phyloP scores from a whole-genome alignment of 2,797 vertebrate genomes.

The Macroramphosus scolopax region DNA sequence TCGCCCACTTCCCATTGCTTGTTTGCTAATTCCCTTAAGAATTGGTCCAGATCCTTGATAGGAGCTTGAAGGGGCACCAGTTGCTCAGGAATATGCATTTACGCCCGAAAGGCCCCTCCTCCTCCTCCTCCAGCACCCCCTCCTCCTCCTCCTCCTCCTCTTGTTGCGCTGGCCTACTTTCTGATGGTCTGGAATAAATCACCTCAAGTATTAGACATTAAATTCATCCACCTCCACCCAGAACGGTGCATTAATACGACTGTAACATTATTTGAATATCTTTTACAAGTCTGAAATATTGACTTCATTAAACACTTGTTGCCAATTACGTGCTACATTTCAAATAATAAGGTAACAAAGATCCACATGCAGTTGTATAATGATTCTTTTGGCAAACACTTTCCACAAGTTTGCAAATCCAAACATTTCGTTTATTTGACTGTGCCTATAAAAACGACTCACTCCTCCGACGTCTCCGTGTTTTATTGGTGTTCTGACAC shows the following conservation, averaged over 20 bases:
- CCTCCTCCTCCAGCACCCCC: constrained; percentile 30
- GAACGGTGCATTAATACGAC: not conserved
- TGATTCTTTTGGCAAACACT: too few species aligned
- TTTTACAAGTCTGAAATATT: too few species aligned
- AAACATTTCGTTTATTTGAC: constrained; percentile 32
- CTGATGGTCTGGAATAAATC: constrained; percentile 57
- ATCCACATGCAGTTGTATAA: too few species aligned
- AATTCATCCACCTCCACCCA: constrained; percentile 28
- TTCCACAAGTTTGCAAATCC: too few species aligned
- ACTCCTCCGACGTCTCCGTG: too few species aligned
- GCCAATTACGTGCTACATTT: constrained; percentile 10
- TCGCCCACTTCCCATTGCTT: constrained; percentile 92
- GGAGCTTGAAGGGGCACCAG: constrained; percentile 69
- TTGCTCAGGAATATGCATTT: constrained; percentile 74
- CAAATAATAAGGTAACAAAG: too few species aligned
- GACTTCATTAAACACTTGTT: not conserved
- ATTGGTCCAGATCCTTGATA: constrained; percentile 74
- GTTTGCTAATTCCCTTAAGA: constrained; percentile 84
- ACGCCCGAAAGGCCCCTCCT: constrained; percentile 40
- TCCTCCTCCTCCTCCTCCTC: constrained; percentile 40
- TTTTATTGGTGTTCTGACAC: constrained; percentile 37
- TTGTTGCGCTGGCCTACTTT: constrained; percentile 57
- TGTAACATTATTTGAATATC: too few species aligned
- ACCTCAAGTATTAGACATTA: constrained; percentile 43
- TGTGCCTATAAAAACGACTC: too few species aligned